Evolutionary conservation across 2,797 vertebrate genomes (phyloP).

Genomic region (Falco cherrug): DNA sequence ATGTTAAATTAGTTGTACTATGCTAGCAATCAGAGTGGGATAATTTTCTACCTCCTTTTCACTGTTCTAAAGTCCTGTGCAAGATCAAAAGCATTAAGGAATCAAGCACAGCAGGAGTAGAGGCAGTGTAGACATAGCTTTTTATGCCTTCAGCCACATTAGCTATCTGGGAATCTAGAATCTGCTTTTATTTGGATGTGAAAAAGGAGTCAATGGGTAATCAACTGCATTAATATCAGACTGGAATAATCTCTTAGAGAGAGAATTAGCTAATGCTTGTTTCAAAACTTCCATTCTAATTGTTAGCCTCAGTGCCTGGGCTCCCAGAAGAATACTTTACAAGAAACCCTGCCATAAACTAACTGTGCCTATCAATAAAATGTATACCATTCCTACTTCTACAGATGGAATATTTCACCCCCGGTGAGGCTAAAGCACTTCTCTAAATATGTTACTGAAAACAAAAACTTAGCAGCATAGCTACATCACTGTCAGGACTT

Average conservation of each 20-base stretch:
- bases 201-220: background rate
- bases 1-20: background rate
- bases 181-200: background rate
- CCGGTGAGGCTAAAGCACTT: background rate
- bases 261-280: background rate
- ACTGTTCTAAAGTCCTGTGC: background rate
- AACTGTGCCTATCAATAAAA: background rate
- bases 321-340: background rate
- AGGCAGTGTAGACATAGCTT: background rate
- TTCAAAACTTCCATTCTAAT: background rate
- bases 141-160: background rate
- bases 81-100: background rate
- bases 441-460: background rate
- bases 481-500: background rate
- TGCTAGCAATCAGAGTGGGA: background rate
- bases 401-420: background rate
- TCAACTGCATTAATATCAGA: background rate
- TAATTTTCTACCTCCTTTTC: background rate
- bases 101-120: background rate
- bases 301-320: background rate
- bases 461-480: background rate
- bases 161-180: background rate
- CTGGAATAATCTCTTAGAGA: background rate
- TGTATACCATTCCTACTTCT: background rate
- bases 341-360: background rate